These are phyloP conservation scores for Megalops atlanticus DNA, from an alignment of 2,113 vertebrate genomes.

Conservation along the genomic window DNA sequence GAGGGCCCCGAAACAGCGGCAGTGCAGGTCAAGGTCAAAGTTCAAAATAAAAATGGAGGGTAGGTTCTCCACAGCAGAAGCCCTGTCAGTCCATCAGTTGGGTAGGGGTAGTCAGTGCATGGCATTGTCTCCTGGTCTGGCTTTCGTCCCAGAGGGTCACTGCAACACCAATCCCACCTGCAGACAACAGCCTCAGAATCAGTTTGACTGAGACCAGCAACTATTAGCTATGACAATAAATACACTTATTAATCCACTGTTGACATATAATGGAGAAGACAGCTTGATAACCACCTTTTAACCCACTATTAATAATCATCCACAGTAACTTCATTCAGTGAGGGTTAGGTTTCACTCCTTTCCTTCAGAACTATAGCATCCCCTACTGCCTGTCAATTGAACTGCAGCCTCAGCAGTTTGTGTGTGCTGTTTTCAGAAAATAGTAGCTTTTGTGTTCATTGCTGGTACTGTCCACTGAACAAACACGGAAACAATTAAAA, in stretches of 20 bases:
- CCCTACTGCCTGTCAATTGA: not conserved
- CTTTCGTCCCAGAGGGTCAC: slow-evolving; percentile 70
- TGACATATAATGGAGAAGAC: too few relatives aligned
- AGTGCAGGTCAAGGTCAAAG: slow-evolving; percentile 74
- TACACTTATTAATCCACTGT: not conserved
- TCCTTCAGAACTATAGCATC: not conserved
- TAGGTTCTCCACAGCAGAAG: slow-evolving; percentile 65
- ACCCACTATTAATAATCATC: too few relatives aligned
- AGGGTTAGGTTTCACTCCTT: not conserved
- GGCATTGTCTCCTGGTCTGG: slow-evolving; percentile 61
- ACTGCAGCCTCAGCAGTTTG: not conserved
- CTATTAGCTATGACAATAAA: not conserved
- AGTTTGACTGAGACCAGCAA: not conserved
- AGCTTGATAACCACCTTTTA: too few relatives aligned
- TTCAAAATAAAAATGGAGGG: slow-evolving; percentile 68
- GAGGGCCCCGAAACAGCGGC: slow-evolving; percentile 62
- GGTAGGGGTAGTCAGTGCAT: slow-evolving; percentile 67
- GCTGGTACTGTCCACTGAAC: not conserved
- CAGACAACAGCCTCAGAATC: not conserved
- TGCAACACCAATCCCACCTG: slow-evolving; percentile 96
- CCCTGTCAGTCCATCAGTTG: slow-evolving; percentile 61
- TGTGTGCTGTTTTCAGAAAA: not conserved
- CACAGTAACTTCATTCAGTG: not conserved
- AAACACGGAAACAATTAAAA: slow-evolving; percentile 18
- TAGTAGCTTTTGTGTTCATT: slow-evolving; percentile 1